Base-by-base conservation (phyloP, 2,113 vertebrate genomes). In the Turnix velox region DNA sequence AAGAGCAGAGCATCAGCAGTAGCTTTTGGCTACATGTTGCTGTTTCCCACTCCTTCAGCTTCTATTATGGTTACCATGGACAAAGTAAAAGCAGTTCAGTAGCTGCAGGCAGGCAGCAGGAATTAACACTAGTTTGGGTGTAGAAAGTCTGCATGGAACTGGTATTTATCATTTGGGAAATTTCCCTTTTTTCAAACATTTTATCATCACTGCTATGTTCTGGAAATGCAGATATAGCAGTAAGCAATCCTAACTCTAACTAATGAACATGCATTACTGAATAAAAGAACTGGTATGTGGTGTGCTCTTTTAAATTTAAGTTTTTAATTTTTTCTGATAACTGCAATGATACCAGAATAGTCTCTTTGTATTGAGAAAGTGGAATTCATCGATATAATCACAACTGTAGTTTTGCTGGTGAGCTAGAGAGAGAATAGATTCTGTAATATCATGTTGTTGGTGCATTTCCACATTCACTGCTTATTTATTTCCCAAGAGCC, bases 401-500 rank as follows among this genome's bases (percentile, higher is more conserved):
- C 10, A 82, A 63, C 4, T 54, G 18, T 62, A 54, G n/a, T 49
- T 67, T 87, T 81, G 74, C 30, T 87, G 43, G 27, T 35, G 17
- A 65, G 27, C 31, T 55, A 45, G 51, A 76, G 75, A 69, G 40
- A 77, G 16, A 92, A 33, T 8, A 61, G 14, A 90, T 22, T 57
- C n/a, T 57, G 7, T 75, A 84, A 89, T 59, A 72, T 42, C 23
- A 33, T 22, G 62, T 62, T 55, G 12, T 31, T 55, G 9, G 15
- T 88, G 13, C 1, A 1, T 39, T 92, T 88, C 65, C 52, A 84
- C 52, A 18, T 67, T 81, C 43, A 18, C 37, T 82, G 55, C 39
- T 63, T 77, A 67, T 86, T 90, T 93, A 91, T 91, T 92, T 92
- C 69, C 84, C 91, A 72, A 45, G 57, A 92, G 69, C 27, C 10